Base-by-base conservation (phyloP, 1,140 invertebrate genomes). In the Diabrotica undecimpunctata region DNA sequence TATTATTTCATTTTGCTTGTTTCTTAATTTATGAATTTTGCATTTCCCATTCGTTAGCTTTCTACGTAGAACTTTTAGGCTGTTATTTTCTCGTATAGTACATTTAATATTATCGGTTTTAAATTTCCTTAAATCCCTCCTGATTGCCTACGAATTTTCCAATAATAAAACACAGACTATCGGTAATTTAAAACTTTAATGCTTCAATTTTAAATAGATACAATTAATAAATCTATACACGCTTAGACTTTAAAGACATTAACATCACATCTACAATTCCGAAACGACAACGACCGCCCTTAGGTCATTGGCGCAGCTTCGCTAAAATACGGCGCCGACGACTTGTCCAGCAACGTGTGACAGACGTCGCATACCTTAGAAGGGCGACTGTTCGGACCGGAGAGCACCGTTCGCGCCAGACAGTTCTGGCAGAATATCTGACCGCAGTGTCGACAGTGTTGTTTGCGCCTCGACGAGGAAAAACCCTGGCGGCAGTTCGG, bases 351-450 rank as follows among this genome's bases (percentile, higher is more conserved):
- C 70, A 99, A 85, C 38, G 96, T 99, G 83, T 97, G 94, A 83
- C 97, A 99, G 61, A 98, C 94, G 81, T 93, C 88, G 85, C 97
- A 99, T 62, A 99, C 97, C 80, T 90, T 88, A 54, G 93, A 91
- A 55, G 88, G 86, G 72, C 92, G 84, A 69, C 88, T 84, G 72
- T 93, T 91, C 62, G 95, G 95, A 59, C 96, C 96, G 74, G 92
- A 92, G 67, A 84, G 82, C 63, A 98, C 94, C 50, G 83, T 84
- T 79, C 93, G 91, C 25, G 86, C 83, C 66, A 93, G 83, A 82
- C 96, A 99, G 70, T 88, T 85, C 59, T 81, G 81, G 83, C 96
- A 99, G 83, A 97, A 98, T 75, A 99, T 93, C 79, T 91, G 90
- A 50, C 96, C 96, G 83, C 96, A 98, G 81, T 98, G 96, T 68